phyloP scores from a whole-genome alignment of 2,888 invertebrate genomes.

The Melitaea athalia region DNA sequence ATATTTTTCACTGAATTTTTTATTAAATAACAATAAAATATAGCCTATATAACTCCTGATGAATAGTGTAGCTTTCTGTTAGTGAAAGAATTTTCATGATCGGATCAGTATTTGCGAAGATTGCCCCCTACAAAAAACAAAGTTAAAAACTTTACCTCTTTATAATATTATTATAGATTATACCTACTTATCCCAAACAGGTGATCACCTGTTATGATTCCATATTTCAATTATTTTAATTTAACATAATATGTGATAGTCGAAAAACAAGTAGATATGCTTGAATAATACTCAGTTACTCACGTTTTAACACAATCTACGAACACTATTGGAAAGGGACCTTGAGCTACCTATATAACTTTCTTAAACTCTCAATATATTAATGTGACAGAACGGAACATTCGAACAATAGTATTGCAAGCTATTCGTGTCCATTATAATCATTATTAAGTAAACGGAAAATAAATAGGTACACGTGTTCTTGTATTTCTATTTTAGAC shows the following conservation, averaged over 20 bases:
- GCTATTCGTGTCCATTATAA: conserved; percentile 12
- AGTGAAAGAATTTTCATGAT: too few relatives aligned
- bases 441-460: conserved; percentile 17
- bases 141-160: too few relatives aligned
- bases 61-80: too few relatives aligned
- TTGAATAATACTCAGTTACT: conserved; percentile 13
- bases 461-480: background rate
- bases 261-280: conserved; percentile 16
- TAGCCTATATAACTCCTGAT: too few relatives aligned
- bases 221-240: too few relatives aligned
- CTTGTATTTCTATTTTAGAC: background rate
- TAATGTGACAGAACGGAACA: conserved; percentile 35
- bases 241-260: conserved; percentile 16
- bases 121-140: too few relatives aligned
- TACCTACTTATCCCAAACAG: too few relatives aligned
- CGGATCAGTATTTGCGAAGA: too few relatives aligned
- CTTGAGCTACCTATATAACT: conserved; percentile 43
- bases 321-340: conserved; percentile 33
- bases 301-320: conserved; percentile 23
- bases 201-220: too few relatives aligned
- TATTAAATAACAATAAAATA: too few relatives aligned
- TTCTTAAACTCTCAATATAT: conserved; percentile 38
- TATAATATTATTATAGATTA: too few relatives aligned
- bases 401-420: conserved; percentile 31
- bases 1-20: too few relatives aligned